Evolutionary conservation across 1,140 invertebrate genomes (phyloP).

Genomic region (Diprion similis): DNA sequence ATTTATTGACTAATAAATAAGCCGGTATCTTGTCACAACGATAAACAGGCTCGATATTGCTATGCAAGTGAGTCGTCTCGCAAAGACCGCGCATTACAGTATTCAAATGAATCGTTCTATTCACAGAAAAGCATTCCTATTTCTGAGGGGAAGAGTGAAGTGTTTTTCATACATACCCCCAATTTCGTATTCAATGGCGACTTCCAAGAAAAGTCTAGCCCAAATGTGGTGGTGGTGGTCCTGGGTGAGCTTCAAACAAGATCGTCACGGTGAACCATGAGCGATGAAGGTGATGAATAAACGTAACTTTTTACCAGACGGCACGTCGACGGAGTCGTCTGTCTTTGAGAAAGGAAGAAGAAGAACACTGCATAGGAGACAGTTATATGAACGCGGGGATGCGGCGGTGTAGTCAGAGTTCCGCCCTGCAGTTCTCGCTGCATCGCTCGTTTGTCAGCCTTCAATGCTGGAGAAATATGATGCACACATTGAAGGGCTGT

Average conservation of each 20-base stretch:
- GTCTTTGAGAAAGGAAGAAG: neutral
- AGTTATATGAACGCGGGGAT: neutral
- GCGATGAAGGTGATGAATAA: neutral
- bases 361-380: neutral
- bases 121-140: too few species aligned
- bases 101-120: too few species aligned
- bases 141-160: too few species aligned
- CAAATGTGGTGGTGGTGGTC: neutral
- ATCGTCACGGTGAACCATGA: neutral
- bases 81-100: too few species aligned
- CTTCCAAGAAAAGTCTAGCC: too few species aligned
- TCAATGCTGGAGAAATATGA: constrained; percentile 5
- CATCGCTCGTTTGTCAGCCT: constrained; percentile 7
- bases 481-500: neutral
- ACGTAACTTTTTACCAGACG: neutral
- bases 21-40: constrained; percentile 20
- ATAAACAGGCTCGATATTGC: constrained; percentile 10
- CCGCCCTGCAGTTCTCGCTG: neutral
- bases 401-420: neutral
- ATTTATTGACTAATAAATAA: constrained; percentile 31
- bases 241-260: neutral
- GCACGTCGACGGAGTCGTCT: neutral
- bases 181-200: too few species aligned
- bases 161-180: too few species aligned
- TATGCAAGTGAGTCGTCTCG: too few species aligned